phyloP scores from a whole-genome alignment of 2,888 invertebrate genomes.

The Eristalis pertinax region DNA sequence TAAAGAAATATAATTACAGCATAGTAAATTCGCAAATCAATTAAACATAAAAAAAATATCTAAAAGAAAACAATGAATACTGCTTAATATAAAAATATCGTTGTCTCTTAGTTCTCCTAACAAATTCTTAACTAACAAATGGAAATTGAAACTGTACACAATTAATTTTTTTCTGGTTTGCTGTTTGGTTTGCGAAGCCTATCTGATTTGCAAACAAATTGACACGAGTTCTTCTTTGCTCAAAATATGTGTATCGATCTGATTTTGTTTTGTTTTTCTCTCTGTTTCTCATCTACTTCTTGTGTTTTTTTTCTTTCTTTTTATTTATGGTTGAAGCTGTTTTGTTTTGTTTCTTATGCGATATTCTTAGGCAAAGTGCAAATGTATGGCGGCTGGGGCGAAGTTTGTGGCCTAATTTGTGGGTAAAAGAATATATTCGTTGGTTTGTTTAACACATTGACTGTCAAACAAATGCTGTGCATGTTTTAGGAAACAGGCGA shows the following conservation, averaged over 20 bases:
- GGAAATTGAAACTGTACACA: slow-evolving; percentile 27
- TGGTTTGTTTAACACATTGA: too few species aligned
- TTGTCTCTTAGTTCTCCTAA: slow-evolving; percentile 22
- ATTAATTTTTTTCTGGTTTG: background rate
- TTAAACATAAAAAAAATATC: slow-evolving; percentile 2
- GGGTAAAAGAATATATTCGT: too few species aligned
- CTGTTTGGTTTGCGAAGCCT: background rate
- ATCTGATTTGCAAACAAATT: slow-evolving; percentile 42
- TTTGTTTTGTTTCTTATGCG: background rate
- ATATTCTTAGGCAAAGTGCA: slow-evolving; percentile 16
- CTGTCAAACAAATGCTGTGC: too few species aligned
- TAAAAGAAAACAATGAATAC: slow-evolving; percentile 13
- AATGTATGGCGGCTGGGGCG: background rate
- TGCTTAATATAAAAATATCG: slow-evolving; percentile 54
- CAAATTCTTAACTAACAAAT: slow-evolving; percentile 3
- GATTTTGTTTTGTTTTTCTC: slow-evolving; percentile 1
- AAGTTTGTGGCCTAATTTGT: background rate
- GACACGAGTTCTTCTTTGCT: slow-evolving; percentile 58
- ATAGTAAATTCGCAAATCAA: slow-evolving; percentile 53
- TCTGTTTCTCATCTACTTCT: too few species aligned
- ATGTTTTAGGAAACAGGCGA: too few species aligned
- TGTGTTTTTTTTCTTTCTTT: slow-evolving; percentile 4
- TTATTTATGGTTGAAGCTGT: slow-evolving; percentile 24
- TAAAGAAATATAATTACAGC: slow-evolving; percentile 4
- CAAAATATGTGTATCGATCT: slow-evolving; percentile 14